Evolutionary conservation across 2,797 vertebrate genomes (phyloP), one percentile per base, ranked within the genome.

Genomic region (Fringilla coelebs): DNA sequence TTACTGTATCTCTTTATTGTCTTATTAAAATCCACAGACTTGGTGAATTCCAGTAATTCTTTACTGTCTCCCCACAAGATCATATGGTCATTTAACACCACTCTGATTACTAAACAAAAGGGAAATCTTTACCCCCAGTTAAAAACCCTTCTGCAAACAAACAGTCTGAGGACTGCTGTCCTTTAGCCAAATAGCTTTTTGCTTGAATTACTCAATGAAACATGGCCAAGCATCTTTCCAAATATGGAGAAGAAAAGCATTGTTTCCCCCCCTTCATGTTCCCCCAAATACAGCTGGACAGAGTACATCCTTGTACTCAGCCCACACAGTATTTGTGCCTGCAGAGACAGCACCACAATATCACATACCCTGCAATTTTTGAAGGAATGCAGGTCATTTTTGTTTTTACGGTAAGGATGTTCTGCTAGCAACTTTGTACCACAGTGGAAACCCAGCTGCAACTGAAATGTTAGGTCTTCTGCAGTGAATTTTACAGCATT

Each of bases 151-250:
- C 72, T 96, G 72, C 91, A 94, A 95, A 93, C 74, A 92, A 92
- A 74, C 72, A 94, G 79, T 80, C 75, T 89, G 73, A 89, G 57
- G 57, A 61, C 87, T 93, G 79, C 87, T 93, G 87, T 96, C 57
- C 61, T 94, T 92, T 54, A 85, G 94, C 94, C 94, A 96, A 95
- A 85, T 88, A 92, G 73, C 68, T 88, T 93, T 90, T 95, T 88
- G 63, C 84, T 96, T 93, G 81, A 94, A 91, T 93, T 96, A 92
- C 78, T 92, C 80, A 93, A 91, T 91, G 93, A 93, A 94, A 93
- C 65, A 24, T 57, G 52, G 93, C 89, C 87, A 95, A 96, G 72
- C 89, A 94, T 91, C 94, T 96, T 82, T 93, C 95, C 95, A 94
- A 96, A 95, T 93, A 95, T 73, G 77, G 92, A 89, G 67, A 96